Base-by-base conservation (phyloP, 2,113 vertebrate genomes). In the Campylomormyrus tamandua region DNA sequence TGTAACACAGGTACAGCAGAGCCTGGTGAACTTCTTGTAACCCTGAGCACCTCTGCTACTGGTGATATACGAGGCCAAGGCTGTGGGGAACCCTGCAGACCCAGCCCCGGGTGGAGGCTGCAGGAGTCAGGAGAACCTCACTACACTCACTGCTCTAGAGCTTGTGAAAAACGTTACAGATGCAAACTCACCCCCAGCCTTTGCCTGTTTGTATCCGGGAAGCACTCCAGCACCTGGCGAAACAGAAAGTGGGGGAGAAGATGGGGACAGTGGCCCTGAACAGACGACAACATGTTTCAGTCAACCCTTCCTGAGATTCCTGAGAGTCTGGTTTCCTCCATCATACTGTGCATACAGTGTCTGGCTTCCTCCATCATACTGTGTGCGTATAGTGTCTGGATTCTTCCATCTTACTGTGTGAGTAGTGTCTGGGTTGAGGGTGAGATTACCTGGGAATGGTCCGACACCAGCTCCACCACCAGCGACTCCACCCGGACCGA, bases 181-280 rank as follows among this genome's bases (percentile, higher is more conserved):
- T 42, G 5, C 39, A 80, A 17, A 90, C 94, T 94, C 91, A 96
- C 96, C 95, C 92, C 91, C 93, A 92, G 95, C 88, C 93, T 96
- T 96, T 21, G 94, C 94, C 88, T 94, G 95, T 93, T 96, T 96
- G 91, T 94, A 96, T 0, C 87, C 53, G 11, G 94, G 93, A 89
- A 93, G 93, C 80, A 93, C 92, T 89, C 92, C 95, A 93, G 91
- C 90, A 91, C 94, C 91, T 91, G 94, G 91, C 92, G 88, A 90
- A 91, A 94, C 92, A 94, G 88, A 88, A 46, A 13, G 46, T 39
- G 17, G 50, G 45, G 35, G 92, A 92, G 11, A 93, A 89, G n/a
- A 66, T 90, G 87, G 24, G 88, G 45, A 45, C 42, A 24, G 80
- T 0, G 6, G 39, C 19, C 80, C 19, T 10, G 80, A 83, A 83